Evolutionary conservation across 2,797 vertebrate genomes (phyloP).

Genomic region (Ctenochaetus hawaiiensis): DNA sequence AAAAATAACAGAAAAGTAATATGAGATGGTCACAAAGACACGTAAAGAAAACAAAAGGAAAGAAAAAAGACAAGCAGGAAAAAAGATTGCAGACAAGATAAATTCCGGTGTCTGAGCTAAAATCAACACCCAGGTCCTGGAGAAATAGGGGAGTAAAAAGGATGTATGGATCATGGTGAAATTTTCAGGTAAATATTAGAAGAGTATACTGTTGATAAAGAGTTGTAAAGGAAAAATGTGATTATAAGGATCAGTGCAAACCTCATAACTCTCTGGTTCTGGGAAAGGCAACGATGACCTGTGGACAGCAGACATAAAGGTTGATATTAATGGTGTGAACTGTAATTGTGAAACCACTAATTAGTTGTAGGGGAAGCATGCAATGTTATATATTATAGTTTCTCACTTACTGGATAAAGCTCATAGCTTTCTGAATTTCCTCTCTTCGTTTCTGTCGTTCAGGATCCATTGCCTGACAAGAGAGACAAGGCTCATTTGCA

Average conservation of each 20-base stretch:
- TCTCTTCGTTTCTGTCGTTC: conserved; percentile 95
- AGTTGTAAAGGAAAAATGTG: background rate
- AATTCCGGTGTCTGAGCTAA: background rate
- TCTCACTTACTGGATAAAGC: conserved; percentile 95
- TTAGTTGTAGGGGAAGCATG: background rate
- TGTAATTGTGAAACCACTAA: background rate
- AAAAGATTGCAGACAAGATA: background rate
- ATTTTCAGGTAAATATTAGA: background rate
- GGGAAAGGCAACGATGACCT: conserved; percentile 96
- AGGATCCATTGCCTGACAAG: conserved; percentile 84
- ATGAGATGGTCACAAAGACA: background rate
- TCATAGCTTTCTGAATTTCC: conserved; percentile 97
- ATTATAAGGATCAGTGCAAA: conserved; percentile 55
- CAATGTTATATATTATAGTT: no score
- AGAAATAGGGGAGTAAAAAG: conserved; percentile 1
- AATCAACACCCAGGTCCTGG: background rate
- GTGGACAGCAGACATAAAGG: conserved; percentile 47
- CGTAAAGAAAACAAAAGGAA: background rate
- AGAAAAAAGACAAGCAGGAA: background rate
- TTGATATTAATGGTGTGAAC: background rate
- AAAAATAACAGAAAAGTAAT: background rate
- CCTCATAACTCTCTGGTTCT: conserved; percentile 97
- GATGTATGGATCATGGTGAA: background rate
- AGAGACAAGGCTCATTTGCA: conserved; percentile 31
- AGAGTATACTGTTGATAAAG: background rate